These are phyloP conservation scores for Phaethornis superciliosus DNA, from an alignment of 2,113 vertebrate genomes.

Conservation along the genomic window DNA sequence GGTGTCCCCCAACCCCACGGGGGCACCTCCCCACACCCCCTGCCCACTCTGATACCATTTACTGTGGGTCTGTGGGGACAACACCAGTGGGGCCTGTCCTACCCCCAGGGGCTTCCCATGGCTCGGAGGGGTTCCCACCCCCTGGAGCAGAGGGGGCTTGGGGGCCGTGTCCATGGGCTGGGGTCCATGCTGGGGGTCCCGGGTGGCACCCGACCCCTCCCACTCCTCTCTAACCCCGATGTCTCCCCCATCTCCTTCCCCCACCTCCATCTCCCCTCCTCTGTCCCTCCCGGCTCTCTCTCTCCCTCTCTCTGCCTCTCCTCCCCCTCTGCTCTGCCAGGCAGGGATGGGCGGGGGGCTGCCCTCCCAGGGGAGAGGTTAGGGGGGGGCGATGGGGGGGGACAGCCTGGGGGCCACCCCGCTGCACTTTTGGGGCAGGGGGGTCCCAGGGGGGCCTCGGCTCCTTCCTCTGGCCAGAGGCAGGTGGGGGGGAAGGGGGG, in stretches of 20 bases:
- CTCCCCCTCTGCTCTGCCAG: constrained; percentile 46
- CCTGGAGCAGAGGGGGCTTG: background rate
- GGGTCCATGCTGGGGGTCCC: background rate
- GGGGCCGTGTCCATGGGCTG: background rate
- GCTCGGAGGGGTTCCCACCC: background rate
- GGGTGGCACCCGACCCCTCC: background rate
- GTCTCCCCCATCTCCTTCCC: constrained; percentile 31
- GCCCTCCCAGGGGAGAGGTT: background rate
- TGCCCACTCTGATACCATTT: background rate
- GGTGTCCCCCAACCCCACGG: background rate
- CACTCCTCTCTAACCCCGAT: background rate
- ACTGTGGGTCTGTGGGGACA: too few species aligned
- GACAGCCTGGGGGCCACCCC: background rate
- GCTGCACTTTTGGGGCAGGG: background rate
- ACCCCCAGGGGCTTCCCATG: fast-evolving
- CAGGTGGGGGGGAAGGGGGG: background rate
- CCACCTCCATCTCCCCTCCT: background rate
- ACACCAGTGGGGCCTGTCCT: background rate
- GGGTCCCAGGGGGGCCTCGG: background rate
- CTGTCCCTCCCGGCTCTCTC: constrained; percentile 5
- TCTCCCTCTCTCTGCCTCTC: constrained; percentile 27
- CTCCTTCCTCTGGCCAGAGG: background rate
- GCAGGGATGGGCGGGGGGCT: background rate
- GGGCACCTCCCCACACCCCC: background rate
- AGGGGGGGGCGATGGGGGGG: background rate